Evolutionary conservation across 1,140 invertebrate species (phyloP), one percentile per base, ranked within the genome.

Genomic region (Drosophila pectinifera): DNA sequence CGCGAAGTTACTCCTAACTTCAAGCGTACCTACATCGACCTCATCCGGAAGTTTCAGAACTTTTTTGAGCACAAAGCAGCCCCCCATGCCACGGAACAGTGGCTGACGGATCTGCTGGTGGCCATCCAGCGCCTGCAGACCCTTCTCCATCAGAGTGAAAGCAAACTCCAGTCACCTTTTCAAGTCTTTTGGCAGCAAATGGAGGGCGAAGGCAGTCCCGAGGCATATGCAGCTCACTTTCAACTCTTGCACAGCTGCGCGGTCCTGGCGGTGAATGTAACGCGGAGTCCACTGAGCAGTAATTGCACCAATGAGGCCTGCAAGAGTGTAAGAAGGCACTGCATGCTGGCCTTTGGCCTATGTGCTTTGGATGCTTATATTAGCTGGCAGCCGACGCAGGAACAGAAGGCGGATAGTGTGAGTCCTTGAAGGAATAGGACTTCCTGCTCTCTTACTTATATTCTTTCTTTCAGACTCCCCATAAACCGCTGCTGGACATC

Each of bases 101-200:
- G 84, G 84, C 46, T 73, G 0, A 54, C 59, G 0, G 84, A 89
- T 16, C 39, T 74, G 4, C 26, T 88, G n/a, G 11, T 89, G 26
- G 20, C 58, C 7, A 10, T 89, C 2, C 53, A 84, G 51, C 57
- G 77, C 0, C 16, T 90, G 14, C 73, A 80, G 34, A 41, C 38
- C 7, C 46, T 68, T 6, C 16, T 90, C 11, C 85, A 84, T 39
- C 73, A 80, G n/a, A 39, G 65, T 8, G 28, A 36, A n/a, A 42
- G 22, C 28, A 80, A 48, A 11, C n/a, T 14, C n/a, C 1, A 16
- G 22, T 42, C 51, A 0, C 57, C 36, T 1, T 78, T 88, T 5
- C 58, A 69, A 2, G 1, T 41, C 2, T 89, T 90, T 48, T 89
- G 84, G 84, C 64, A 74, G 41, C 54, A 63, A 14, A 16, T 88